Base-by-base conservation (phyloP, 2,797 vertebrate species). In the Smutsia gigantea region DNA sequence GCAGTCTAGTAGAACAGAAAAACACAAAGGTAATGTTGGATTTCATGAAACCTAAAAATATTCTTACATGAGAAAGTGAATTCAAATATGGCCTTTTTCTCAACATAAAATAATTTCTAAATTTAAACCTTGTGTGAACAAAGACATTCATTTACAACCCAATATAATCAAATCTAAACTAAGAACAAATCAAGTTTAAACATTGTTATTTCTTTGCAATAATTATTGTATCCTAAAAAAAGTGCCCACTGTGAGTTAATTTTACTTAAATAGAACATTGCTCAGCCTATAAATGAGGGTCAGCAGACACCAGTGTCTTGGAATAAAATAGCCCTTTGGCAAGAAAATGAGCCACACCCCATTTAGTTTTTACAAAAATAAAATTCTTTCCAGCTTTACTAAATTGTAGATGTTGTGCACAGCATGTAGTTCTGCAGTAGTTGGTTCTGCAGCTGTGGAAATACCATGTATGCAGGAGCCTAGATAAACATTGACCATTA, bases 241-340 rank as follows among this genome's bases (percentile, higher is more conserved):
- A 78, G 90, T 95, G 89, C 84, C 79, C 89, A 95, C 93, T 77
- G 71, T 98, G 97, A 98, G 96, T 97, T 98, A 97, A 97, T 93
- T 95, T 98, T 94, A 98, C 93, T 95, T 98, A 98, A 99, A 98
- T 98, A 98, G 98, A 98, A 92, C 85, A 97, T 97, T 95, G 98
- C 98, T 97, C 97, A 98, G 95, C 93, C 97, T 98, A 96, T 95
- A 97, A 98, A 98, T 95, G 97, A 96, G 98, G 98, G 97, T 98
- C 98, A 97, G 98, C 98, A 98, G 98, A 97, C 97, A 88, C 87
- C 98, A 97, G 97, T 97, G 97, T 98, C 97, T 97, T 98, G 98
- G 98, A 98, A 98, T 98, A 97, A 97, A 98, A 98, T 98, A 97
- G 97, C 97, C 97, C 96, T 98, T 98, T 98, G 97, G 98, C 97